Evolutionary conservation across 2,888 invertebrate genomes (phyloP).

Genomic region (Entomobrya proxima): DNA sequence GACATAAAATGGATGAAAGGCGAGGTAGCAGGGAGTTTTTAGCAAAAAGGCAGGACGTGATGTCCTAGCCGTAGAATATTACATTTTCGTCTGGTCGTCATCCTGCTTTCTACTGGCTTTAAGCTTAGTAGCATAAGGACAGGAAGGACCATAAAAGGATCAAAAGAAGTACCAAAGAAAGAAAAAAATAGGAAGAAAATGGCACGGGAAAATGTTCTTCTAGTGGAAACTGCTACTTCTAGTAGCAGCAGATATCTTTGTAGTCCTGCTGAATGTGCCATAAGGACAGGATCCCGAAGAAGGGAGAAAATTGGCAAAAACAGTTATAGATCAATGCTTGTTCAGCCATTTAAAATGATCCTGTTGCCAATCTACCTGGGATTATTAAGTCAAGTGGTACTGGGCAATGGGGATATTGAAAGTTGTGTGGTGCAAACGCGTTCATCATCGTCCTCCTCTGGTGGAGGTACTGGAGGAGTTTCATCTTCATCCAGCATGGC

Average conservation of each 20-base stretch:
- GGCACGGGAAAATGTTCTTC: not conserved
- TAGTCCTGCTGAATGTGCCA: too few species aligned
- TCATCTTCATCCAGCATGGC: conserved; percentile 21
- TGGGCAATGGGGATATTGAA: conserved; percentile 70
- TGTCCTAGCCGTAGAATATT: conserved; percentile 65
- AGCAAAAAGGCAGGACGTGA: conserved; percentile 66
- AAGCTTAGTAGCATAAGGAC: not conserved
- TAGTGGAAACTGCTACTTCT: not conserved
- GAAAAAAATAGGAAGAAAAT: conserved; percentile 40
- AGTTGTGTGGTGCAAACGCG: conserved; percentile 68
- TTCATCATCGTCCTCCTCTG: conserved; percentile 52
- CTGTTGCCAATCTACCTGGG: conserved; percentile 60
- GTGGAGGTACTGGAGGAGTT: conserved; percentile 39
- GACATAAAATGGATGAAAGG: conserved; percentile 63
- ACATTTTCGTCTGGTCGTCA: conserved; percentile 40
- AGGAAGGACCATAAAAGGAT: conserved; percentile 46
- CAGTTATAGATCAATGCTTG: conserved; percentile 44
- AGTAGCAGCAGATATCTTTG: too few species aligned
- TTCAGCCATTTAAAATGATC: conserved; percentile 44
- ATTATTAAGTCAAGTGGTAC: conserved; percentile 55
- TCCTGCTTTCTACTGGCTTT: conserved; percentile 18
- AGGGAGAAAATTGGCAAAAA: conserved; percentile 37
- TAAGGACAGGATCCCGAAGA: not conserved
- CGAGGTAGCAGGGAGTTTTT: conserved; percentile 54
- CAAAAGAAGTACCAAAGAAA: conserved; percentile 39